These are phyloP conservation scores for Helobdella robusta DNA, from an alignment of 2,888 invertebrate genomes.

Conservation along the genomic window DNA sequence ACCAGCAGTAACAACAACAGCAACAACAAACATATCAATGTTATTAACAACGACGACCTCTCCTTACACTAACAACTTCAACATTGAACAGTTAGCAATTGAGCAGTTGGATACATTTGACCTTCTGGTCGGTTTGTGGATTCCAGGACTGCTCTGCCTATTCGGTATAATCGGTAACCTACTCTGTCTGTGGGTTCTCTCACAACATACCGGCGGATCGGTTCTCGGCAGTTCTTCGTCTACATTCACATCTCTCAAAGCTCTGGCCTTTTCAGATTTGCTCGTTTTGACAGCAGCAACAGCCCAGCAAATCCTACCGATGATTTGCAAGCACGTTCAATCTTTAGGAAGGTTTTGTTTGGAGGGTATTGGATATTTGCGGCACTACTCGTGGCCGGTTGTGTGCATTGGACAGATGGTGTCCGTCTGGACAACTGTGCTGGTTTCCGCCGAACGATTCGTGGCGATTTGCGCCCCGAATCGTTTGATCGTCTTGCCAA, in stretches of 20 bases:
- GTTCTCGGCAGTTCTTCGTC: constrained; percentile 21
- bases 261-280: constrained; percentile 34
- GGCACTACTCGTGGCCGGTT: constrained; percentile 35
- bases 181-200: constrained; percentile 32
- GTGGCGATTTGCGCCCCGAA: constrained; percentile 43
- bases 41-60: too few species aligned
- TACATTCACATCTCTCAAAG: constrained; percentile 33
- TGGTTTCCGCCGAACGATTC: constrained; percentile 45
- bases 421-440: constrained; percentile 45
- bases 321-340: constrained; percentile 25
- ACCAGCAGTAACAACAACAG: too few species aligned
- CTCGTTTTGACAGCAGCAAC: constrained; percentile 32
- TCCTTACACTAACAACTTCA: too few species aligned
- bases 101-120: constrained; percentile 28
- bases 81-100: too few species aligned
- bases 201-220: constrained; percentile 5
- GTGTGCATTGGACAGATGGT: constrained; percentile 37
- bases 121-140: constrained; percentile 33
- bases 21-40: too few species aligned
- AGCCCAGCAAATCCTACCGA: constrained; percentile 34
- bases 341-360: constrained; percentile 29
- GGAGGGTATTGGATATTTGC: constrained; percentile 30
- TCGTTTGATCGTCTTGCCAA: not conserved
- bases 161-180: constrained; percentile 34
- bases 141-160: constrained; percentile 33